A percentile compares a stretch with the other conserved stretches of the same genome.
phyloP scores from a whole-genome alignment of 2,113 vertebrate genomes.

The Patagioenas fasciata region DNA sequence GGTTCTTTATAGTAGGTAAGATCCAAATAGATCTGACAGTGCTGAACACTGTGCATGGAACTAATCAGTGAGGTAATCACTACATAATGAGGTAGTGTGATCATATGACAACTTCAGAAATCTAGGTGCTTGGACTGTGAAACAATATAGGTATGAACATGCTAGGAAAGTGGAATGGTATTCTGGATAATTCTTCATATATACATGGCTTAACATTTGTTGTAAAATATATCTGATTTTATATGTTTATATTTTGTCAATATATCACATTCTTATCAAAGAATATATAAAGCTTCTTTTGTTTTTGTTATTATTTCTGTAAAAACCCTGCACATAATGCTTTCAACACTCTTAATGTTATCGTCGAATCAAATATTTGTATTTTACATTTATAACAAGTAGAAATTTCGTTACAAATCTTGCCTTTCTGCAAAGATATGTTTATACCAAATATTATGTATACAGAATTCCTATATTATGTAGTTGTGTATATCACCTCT shows the following conservation, averaged over 20 bases:
- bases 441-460: background rate
- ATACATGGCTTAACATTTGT: background rate
- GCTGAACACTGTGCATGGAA: background rate
- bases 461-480: background rate
- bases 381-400: background rate
- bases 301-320: background rate
- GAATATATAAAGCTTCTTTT: background rate
- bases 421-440: background rate
- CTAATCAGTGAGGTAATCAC: background rate
- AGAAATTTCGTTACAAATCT: background rate
- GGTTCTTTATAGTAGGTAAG: background rate
- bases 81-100: background rate
- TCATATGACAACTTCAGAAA: background rate
- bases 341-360: background rate
- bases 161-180: background rate
- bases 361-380: background rate
- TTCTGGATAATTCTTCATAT: background rate
- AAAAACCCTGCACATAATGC: background rate
- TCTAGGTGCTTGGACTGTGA: background rate
- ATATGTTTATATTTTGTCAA: background rate
- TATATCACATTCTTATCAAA: background rate
- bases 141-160: background rate
- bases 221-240: background rate
- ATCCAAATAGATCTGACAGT: background rate
- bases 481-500: background rate